Base-by-base conservation (phyloP, 2,888 invertebrate species). In the Cactoblastis cactorum region DNA sequence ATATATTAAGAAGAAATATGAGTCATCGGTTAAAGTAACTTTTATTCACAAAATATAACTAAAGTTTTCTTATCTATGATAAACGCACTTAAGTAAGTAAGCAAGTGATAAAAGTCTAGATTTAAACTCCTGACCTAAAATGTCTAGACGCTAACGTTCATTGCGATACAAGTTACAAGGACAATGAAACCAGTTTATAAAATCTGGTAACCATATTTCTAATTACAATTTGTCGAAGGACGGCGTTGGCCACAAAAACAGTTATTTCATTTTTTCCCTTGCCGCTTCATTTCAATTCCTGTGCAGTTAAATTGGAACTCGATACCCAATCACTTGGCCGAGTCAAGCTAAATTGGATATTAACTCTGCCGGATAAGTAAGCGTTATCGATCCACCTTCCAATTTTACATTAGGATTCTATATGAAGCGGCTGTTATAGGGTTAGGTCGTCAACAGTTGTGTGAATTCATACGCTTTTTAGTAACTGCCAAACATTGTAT, bases 291-390 rank as follows among this genome's bases (percentile, higher is more conserved):
- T 46, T 46, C 34, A 46, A n/a, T 46, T 46, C 14, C 46, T 22
- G n/a, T 46, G 46, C 46, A 46, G 46, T 46, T 46, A 46, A 46
- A 46, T 46, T 46, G 46, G 46, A 34, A 35, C 46, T 46, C 46
- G 46, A 46, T 34, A 46, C 46, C 46, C 46, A 34, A 46, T 46
- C 34, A 46, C 46, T 46, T 34, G 33, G 34, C 9, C 34, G 19
- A 46, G 19, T 46, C 46, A 46, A 35, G 46, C 46, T 46, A 46
- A 46, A 46, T 46, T 46, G 46, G 46, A 46, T 46, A 46, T 46
- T 46, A 46, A 46, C 34, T 35, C 46, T 14, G 46, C 14, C 18
- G 34, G 19, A 46, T 46, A 35, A 46, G 46, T 46, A 46, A 34
- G 34, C 34, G 19, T 12, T 34, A 46, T 46, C 35, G 46, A 46